Conservation (phyloP, 2,797 vertebrate species). For the Thamnophis elegans region DNA sequence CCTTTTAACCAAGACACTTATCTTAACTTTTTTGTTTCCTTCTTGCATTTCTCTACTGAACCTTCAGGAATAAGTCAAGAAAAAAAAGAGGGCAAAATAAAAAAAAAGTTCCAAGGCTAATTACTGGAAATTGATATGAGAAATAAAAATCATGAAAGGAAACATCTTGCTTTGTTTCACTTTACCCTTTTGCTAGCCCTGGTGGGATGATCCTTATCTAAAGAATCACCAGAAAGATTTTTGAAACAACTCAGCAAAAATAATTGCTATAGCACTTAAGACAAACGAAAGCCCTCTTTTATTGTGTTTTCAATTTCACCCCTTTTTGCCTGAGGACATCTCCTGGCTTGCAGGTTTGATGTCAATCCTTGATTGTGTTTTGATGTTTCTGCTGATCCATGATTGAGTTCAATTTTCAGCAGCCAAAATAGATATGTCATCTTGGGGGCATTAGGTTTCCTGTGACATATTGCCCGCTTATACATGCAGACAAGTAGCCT, state of each 20-base stretch:
- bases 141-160: constrained; percentile 23
- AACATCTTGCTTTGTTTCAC: background rate
- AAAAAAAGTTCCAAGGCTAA: background rate
- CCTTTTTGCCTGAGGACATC: constrained; percentile 66
- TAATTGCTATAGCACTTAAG: constrained; percentile 35
- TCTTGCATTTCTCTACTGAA: background rate
- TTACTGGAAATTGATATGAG: background rate
- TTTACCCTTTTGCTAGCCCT: constrained; percentile 18
- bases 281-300: constrained; percentile 33
- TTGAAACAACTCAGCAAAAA: constrained; percentile 45
- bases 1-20: background rate
- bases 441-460: constrained; percentile 72
- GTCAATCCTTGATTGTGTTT: constrained; percentile 91
- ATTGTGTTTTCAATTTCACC: constrained; percentile 51
- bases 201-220: background rate
- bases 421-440: constrained; percentile 91
- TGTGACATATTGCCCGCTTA: constrained; percentile 73
- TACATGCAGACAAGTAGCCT: constrained; percentile 69
- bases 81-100: background rate
- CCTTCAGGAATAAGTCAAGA: background rate
- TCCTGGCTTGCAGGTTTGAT: constrained; percentile 78
- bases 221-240: constrained; percentile 23
- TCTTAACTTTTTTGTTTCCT: background rate
- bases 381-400: constrained; percentile 89
- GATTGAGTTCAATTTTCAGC: constrained; percentile 86